These are phyloP conservation scores for Oreochromis spilurus DNA, from an alignment of 2,113 vertebrate species.

Conservation along the genomic window DNA sequence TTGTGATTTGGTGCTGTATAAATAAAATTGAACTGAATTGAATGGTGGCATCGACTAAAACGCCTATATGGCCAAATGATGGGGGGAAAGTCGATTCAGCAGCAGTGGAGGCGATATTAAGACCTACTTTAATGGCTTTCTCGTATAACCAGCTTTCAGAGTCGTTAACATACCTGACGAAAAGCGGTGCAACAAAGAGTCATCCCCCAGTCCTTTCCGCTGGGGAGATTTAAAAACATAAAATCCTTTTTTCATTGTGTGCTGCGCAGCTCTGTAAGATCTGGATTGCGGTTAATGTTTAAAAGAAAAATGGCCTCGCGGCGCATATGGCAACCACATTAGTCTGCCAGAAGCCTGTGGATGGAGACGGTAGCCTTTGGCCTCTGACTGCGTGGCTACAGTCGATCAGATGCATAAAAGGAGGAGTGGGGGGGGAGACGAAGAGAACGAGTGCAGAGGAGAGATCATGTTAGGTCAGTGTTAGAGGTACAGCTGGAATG, in stretches of 20 bases:
- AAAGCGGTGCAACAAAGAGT: not conserved
- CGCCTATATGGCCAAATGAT: not conserved
- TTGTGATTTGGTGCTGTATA: not conserved
- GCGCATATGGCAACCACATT: slow-evolving; percentile 57
- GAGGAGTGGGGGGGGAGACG: not conserved
- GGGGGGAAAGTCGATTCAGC: not conserved
- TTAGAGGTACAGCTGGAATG: slow-evolving; percentile 56
- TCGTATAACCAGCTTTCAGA: slow-evolving; percentile 17
- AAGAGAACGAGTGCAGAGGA: not conserved
- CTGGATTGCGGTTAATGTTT: slow-evolving; percentile 15
- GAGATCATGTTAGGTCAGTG: slow-evolving; percentile 43
- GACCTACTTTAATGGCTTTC: slow-evolving; percentile 2
- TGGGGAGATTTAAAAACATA: not conserved
- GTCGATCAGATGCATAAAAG: slow-evolving; percentile 6
- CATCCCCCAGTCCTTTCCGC: slow-evolving; percentile 25
- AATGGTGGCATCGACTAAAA: not conserved
- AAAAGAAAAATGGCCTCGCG: not conserved
- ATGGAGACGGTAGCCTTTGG: slow-evolving; percentile 10
- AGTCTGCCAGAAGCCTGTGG: slow-evolving; percentile 3
- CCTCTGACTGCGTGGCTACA: slow-evolving; percentile 21
- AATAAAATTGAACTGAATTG: not conserved
- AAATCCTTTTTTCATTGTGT: slow-evolving; percentile 11
- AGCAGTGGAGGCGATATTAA: not conserved
- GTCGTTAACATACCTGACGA: slow-evolving; percentile 33
- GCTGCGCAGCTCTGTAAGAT: slow-evolving; percentile 2